These are phyloP conservation scores for Pemphredon lugubris DNA, from an alignment of 2,888 invertebrate genomes.

Conservation along the genomic window DNA sequence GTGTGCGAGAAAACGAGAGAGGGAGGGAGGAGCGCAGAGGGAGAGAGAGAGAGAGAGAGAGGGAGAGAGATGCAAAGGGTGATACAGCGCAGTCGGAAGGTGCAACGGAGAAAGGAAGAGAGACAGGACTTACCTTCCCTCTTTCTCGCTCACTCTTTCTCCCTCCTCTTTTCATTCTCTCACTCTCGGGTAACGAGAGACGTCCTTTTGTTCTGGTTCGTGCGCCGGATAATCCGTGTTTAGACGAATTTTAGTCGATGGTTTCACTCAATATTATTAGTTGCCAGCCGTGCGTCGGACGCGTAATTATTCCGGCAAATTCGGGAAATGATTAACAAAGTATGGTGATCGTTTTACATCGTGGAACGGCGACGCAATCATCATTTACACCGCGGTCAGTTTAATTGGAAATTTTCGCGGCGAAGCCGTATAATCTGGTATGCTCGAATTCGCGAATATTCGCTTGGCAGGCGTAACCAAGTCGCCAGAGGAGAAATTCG, in stretches of 20 bases:
- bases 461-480: too few relatives aligned
- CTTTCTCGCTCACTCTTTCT: conserved; percentile 5
- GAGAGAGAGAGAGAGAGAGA: neutral
- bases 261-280: conserved; percentile 21
- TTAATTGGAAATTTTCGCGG: too few relatives aligned
- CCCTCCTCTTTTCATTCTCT: conserved; percentile 5
- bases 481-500: too few relatives aligned
- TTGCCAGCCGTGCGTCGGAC: conserved; percentile 4
- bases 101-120: conserved; percentile 12
- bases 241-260: conserved; percentile 51
- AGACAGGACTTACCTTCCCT: conserved; percentile 9
- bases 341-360: too few relatives aligned
- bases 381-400: too few relatives aligned
- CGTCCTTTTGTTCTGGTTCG: conserved; percentile 62
- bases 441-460: too few relatives aligned
- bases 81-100: too few relatives aligned
- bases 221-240: conserved; percentile 56
- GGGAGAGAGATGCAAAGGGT: neutral
- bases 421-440: too few relatives aligned
- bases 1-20: conserved; percentile 13
- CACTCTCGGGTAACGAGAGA: conserved; percentile 11
- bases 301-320: neutral
- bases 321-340: too few relatives aligned
- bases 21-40: neutral
- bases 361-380: too few relatives aligned